phyloP scores from a whole-genome alignment of 2,888 invertebrate genomes.

The Rhamnusium bicolor region DNA sequence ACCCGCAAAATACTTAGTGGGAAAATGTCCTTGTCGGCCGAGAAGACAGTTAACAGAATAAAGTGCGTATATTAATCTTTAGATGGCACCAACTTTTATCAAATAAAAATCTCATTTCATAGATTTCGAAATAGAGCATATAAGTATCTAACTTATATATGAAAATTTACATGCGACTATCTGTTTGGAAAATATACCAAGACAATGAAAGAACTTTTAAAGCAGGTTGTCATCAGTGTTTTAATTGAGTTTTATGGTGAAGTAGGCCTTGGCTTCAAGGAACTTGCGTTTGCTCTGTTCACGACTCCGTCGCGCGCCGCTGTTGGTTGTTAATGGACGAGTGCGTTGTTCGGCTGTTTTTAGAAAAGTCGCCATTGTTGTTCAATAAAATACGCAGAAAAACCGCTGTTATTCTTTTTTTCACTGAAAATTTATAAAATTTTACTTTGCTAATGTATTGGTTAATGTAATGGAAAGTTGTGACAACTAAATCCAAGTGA shows the following conservation, averaged over 20 bases:
- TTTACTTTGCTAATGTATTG: conserved; percentile 23
- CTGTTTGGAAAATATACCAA: neutral
- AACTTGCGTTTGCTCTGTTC: conserved; percentile 66
- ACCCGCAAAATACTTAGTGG: conserved; percentile 7
- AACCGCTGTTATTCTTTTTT: conserved; percentile 40
- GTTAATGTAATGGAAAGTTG: conserved; percentile 22
- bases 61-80: neutral
- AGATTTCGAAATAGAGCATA: conserved; percentile 4
- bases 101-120: conserved; percentile 32
- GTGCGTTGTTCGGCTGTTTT: conserved; percentile 69
- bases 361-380: conserved; percentile 71
- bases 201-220: neutral
- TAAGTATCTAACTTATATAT: neutral
- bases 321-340: conserved; percentile 60
- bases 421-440: conserved; percentile 2
- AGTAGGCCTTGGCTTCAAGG: conserved; percentile 60
- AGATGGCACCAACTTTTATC: conserved; percentile 14
- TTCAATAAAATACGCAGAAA: conserved; percentile 64
- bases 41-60: neutral
- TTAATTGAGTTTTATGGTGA: conserved; percentile 54
- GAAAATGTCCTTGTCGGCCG: neutral
- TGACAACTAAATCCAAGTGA: conserved; percentile 39
- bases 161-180: conserved; percentile 2
- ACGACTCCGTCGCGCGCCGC: conserved; percentile 63
- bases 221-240: neutral